Evolutionary conservation across 64 coral and sea anemone genomes (phyloP), one percentile per base, ranked within the genome.

Genomic region (Pachyseris speciosa): DNA sequence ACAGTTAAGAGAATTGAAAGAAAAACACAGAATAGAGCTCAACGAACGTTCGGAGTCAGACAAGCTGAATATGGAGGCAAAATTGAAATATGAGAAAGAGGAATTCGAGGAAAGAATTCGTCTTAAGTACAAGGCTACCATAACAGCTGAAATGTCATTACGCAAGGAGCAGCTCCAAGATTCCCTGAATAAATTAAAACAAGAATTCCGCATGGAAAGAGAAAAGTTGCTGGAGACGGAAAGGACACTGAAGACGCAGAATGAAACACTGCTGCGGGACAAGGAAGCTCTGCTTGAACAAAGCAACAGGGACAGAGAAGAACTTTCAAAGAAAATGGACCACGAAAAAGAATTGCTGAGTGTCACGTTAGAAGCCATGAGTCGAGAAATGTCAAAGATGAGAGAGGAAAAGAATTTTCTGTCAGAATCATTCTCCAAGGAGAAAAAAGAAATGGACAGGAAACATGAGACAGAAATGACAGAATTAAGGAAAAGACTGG

Each of bases 261-360:
- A 81, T 22, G 77, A 81, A 19, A 0, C 63, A 33, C 13, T 81
- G 33, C 19, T 81, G 22, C 57, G 77, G 11, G 77, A 81, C 8
- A 81, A 81, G 24, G 30, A 61, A 12, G 7, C 77, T 26, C 37
- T 59, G 20, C 51, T 81, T 63, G 16, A 60, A 27, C 77, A 81
- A 81, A 81, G 33, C 11, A 53, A 63, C n/a, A 51, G 77, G 7
- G 89, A 84, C 25, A 84, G 47, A 37, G 89, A 92, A 38, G 89
- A 84, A 42, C 37, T 84, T 49, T 72, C 48, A 5, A 69, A 79
- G 30, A 84, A 71, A 50, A 55, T 92, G 37, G 89, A 92, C 32
- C 89, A 92, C 66, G 89, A 92, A 40, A 84, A 69, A 38, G 80
- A 83, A 39, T 84, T 92, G 53, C 33, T 92, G 4, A 69, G 63